phyloP scores from a whole-genome alignment of 2,113 vertebrate genomes.

The Illadopsis cleaveri region DNA sequence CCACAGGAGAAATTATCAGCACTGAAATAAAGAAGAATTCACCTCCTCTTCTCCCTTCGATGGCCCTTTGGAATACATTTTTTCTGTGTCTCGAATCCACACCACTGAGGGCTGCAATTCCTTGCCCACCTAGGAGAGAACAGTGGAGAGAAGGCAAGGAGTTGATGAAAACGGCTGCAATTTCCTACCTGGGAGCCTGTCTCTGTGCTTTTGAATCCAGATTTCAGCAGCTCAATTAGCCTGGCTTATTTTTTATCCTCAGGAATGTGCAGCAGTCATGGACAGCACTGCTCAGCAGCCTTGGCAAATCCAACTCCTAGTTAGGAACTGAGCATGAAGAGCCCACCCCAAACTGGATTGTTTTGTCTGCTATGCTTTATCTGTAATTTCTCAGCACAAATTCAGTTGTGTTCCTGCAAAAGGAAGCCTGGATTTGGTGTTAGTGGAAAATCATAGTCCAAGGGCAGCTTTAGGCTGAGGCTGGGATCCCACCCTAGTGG shows the following conservation, averaged over 20 bases:
- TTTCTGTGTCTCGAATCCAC: slow-evolving; percentile 85
- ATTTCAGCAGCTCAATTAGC: not conserved
- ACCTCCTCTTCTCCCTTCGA: slow-evolving; percentile 72
- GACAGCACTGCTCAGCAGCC: not conserved
- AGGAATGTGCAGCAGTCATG: not conserved
- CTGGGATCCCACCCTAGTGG: not conserved
- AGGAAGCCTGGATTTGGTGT: not conserved
- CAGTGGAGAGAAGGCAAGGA: not conserved
- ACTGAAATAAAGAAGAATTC: not conserved
- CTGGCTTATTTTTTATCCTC: not conserved
- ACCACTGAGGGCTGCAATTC: slow-evolving; percentile 84
- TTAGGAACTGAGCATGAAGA: not conserved
- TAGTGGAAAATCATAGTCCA: not conserved
- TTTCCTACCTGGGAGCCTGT: not conserved
- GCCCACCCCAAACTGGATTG: not conserved
- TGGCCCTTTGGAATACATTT: slow-evolving; percentile 80
- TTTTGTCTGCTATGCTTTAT: not conserved
- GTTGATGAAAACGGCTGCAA: not conserved
- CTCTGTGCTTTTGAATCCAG: not conserved
- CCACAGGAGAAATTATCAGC: not conserved
- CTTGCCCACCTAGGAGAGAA: slow-evolving; percentile 78
- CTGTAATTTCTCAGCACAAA: not conserved
- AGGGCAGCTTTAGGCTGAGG: not conserved
- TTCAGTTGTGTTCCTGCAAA: not conserved
- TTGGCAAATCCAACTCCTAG: not conserved